Percentiles rank a stretch among this genome's conserved stretches.
Evolutionary conservation across 2,888 invertebrate genomes (phyloP).

Genomic region (Diadegma fenestrale): DNA sequence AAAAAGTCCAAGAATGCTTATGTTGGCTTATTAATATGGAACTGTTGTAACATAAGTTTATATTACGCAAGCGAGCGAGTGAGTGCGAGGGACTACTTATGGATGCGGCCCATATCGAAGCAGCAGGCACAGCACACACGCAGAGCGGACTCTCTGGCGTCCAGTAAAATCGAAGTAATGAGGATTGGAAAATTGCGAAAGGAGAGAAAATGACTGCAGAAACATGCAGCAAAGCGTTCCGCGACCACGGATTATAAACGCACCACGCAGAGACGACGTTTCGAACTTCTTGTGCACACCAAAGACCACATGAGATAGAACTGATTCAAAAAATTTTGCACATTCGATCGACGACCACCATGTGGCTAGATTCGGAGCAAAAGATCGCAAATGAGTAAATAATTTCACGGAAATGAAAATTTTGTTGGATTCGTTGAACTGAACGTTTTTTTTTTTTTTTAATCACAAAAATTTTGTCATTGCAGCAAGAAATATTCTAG

Average conservation of each 20-base stretch:
- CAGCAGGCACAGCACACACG: slow-evolving; percentile 31
- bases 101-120: slow-evolving; percentile 67
- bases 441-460: too few relatives aligned
- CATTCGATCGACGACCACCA: slow-evolving; percentile 62
- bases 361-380: too few relatives aligned
- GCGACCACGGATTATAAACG: slow-evolving; percentile 24
- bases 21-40: slow-evolving; percentile 64
- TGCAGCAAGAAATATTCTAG: too few relatives aligned
- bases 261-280: slow-evolving; percentile 23
- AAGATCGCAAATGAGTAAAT: too few relatives aligned
- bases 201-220: slow-evolving; percentile 66
- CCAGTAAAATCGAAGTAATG: slow-evolving; percentile 31
- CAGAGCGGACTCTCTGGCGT: slow-evolving; percentile 35
- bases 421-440: too few relatives aligned
- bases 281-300: slow-evolving; percentile 8
- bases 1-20: slow-evolving; percentile 54
- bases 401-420: too few relatives aligned
- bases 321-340: slow-evolving; percentile 41
- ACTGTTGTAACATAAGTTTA: slow-evolving; percentile 59
- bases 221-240: slow-evolving; percentile 52
- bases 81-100: slow-evolving; percentile 65
- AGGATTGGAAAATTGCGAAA: slow-evolving; percentile 69
- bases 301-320: slow-evolving; percentile 1
- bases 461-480: too few relatives aligned
- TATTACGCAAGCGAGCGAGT: slow-evolving; percentile 49